Percentiles rank a stretch among this genome's conserved stretches.
Conservation (phyloP, 2,888 invertebrate genomes). For the Bombylius discolor region DNA sequence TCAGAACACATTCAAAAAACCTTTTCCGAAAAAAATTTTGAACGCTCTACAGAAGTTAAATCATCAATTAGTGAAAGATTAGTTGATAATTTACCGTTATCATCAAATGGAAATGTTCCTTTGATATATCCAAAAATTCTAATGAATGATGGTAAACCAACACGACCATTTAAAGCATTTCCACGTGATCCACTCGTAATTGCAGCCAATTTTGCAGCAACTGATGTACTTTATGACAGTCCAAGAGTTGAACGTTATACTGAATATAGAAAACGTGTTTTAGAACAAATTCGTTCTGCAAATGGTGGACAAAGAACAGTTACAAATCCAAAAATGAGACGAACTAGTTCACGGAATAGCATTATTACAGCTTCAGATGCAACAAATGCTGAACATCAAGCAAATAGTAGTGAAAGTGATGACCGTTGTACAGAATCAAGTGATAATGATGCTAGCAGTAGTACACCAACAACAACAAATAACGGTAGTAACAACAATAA, state of each 20-base stretch:
- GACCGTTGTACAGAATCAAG: slow-evolving; percentile 30
- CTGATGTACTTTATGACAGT: slow-evolving; percentile 39
- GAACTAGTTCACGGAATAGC: slow-evolving; percentile 32
- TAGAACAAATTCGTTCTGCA: slow-evolving; percentile 50
- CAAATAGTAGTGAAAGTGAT: slow-evolving; percentile 26
- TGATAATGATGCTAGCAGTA: slow-evolving; percentile 27
- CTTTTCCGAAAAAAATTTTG: neutral
- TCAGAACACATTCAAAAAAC: neutral
- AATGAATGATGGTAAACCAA: slow-evolving; percentile 33
- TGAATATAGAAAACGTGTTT: slow-evolving; percentile 50
- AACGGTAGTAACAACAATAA: slow-evolving; percentile 2
- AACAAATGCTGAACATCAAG: slow-evolving; percentile 5
- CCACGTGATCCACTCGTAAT: slow-evolving; percentile 54
- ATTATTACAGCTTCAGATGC: neutral
- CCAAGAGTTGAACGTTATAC: slow-evolving; percentile 54
- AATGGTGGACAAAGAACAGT: slow-evolving; percentile 44
- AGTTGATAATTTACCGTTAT: neutral
- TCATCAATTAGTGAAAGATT: neutral
- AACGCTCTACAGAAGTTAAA: neutral
- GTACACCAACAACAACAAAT: neutral
- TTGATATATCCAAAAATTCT: slow-evolving; percentile 15
- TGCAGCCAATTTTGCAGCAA: slow-evolving; percentile 43
- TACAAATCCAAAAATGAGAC: slow-evolving; percentile 61
- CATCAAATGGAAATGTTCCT: slow-evolving; percentile 6
- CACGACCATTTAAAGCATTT: slow-evolving; percentile 57